Evolutionary conservation across 1,140 invertebrate genomes (phyloP).

Genomic region (Papilio helenus): DNA sequence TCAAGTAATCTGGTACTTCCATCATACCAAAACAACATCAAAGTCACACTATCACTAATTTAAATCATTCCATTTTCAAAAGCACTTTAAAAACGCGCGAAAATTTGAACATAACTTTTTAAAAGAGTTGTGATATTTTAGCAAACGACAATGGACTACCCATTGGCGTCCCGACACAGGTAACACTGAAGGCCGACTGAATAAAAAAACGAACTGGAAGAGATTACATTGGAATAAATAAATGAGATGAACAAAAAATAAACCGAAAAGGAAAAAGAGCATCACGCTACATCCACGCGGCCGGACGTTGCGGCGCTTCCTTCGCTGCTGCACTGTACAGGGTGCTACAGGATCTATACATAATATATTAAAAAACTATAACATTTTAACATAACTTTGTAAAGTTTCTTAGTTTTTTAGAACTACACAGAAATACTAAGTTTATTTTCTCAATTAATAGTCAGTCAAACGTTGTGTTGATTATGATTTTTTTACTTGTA

Average conservation of each 20-base stretch:
- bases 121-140: slow-evolving; percentile 45
- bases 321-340: slow-evolving; percentile 70
- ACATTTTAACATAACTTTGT: neutral
- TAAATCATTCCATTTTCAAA: slow-evolving; percentile 43
- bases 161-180: slow-evolving; percentile 78
- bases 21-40: slow-evolving; percentile 68
- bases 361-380: slow-evolving; percentile 3
- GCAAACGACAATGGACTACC: slow-evolving; percentile 58
- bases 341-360: slow-evolving; percentile 50
- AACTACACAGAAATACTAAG: too few relatives aligned
- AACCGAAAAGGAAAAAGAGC: slow-evolving; percentile 80
- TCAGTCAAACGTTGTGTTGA: neutral
- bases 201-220: slow-evolving; percentile 82
- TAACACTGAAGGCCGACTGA: slow-evolving; percentile 82
- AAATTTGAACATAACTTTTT: slow-evolving; percentile 30
- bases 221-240: slow-evolving; percentile 84
- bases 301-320: slow-evolving; percentile 82
- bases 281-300: slow-evolving; percentile 81
- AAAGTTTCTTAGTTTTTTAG: too few relatives aligned
- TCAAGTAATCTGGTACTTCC: slow-evolving; percentile 77
- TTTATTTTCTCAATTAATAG: too few relatives aligned
- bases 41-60: slow-evolving; percentile 42
- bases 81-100: slow-evolving; percentile 21
- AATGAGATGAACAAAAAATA: slow-evolving; percentile 83
- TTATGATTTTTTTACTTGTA: neutral